Evolutionary conservation across 2,888 invertebrate genomes (phyloP).

Genomic region (Eupithecia pulchellata): DNA sequence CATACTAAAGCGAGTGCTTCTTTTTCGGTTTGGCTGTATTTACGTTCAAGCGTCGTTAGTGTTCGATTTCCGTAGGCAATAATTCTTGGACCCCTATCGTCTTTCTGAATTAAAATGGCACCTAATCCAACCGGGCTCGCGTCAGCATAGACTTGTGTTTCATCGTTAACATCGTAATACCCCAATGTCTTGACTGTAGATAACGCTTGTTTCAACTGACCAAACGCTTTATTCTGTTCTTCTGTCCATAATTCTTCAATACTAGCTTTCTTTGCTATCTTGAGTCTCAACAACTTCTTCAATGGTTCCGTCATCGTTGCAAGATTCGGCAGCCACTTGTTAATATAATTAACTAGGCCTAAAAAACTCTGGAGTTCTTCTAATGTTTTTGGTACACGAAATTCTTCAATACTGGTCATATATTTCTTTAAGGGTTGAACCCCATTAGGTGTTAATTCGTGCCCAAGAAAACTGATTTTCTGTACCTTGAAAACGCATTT

Average conservation of each 20-base stretch:
- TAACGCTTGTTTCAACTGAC: not conserved
- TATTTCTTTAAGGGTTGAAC: not conserved
- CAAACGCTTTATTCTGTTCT: not conserved
- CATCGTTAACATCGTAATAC: not conserved
- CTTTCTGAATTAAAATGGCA: not conserved
- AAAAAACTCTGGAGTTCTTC: constrained; percentile 51
- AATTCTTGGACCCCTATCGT: constrained; percentile 22
- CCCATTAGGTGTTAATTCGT: constrained; percentile 29
- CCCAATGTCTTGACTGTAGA: not conserved
- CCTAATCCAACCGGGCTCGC: not conserved
- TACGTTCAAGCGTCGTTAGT: constrained; percentile 10
- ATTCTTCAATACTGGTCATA: constrained; percentile 43
- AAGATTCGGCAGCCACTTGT: constrained; percentile 27
- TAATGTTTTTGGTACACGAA: constrained; percentile 38
- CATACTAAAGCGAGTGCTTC: constrained; percentile 30
- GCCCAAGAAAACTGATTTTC: not conserved
- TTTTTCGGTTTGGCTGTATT: constrained; percentile 49
- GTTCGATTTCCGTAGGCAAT: constrained; percentile 46
- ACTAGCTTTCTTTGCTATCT: not conserved
- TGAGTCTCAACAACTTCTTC: not conserved
- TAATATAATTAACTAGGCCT: constrained; percentile 47
- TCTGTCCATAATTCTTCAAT: not conserved
- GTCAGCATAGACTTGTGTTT: not conserved
- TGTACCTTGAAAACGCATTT: not conserved
- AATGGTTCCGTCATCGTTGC: not conserved